Base-by-base conservation (phyloP, 1,140 invertebrate species). In the Drosophila gunungcola region DNA sequence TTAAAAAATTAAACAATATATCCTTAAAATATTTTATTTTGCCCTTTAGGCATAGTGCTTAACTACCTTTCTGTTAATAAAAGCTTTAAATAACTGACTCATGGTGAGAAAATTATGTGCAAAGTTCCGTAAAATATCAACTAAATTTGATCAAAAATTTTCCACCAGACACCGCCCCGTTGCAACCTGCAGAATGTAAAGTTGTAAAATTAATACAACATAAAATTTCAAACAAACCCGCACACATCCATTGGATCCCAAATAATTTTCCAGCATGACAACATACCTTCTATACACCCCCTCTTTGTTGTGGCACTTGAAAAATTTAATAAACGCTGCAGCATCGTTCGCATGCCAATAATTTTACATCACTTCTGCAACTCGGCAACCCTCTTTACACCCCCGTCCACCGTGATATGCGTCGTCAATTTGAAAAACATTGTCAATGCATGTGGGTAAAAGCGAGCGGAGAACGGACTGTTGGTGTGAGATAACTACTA, bases 271-370 rank as follows among this genome's bases (percentile, higher is more conserved):
- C 63, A 76, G 36, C 69, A 67, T 60, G 70, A 58, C 69, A 61
- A 48, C 57, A 39, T 38, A 46, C 38, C 41, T 29, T 27, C 34
- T 12, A 5, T 11, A 12, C 21, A 48, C 10, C 16, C 34, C 7
- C 42, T n/a, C 53, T 58, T 48, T 68, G 54, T 76, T 68, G 69
- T 62, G 79, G 75, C 83, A 86, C 84, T 88, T 88, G 58, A 83
- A 86, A 86, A 86, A 86, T 88, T 86, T 86, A 86, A 86, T 86
- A 88, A 86, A 88, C 83, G 79, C 70, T 79, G 75, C 83, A 73
- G 83, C 83, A 86, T 83, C 83, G 78, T 79, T 88, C 70, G 83
- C 83, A 88, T 88, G 83, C 83, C 83, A 86, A 86, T 86, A 86
- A 86, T 88, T 88, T 88, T 60, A 62, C 79, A 65, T 27, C 60